phyloP scores from a whole-genome alignment of 1,140 invertebrate genomes.

The Himalopsyche phryganea region DNA sequence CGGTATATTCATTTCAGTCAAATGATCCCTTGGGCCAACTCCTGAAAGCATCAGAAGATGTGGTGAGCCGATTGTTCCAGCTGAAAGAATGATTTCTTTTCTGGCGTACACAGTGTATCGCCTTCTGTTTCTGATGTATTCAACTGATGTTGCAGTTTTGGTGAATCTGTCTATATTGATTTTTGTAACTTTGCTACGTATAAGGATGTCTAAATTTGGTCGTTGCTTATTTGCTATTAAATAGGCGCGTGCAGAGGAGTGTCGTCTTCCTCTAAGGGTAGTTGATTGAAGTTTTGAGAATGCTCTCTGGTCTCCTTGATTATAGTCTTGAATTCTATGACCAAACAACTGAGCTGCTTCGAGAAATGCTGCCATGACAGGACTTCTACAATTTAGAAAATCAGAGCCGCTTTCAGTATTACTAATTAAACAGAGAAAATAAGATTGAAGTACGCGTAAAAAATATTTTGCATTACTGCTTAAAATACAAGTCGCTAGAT shows the following conservation, averaged over 20 bases:
- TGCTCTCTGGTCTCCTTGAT: slow-evolving; percentile 42
- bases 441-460: no score
- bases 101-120: slow-evolving; percentile 44
- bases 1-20: slow-evolving; percentile 60
- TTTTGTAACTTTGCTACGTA: slow-evolving; percentile 56
- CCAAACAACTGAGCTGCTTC: slow-evolving; percentile 55
- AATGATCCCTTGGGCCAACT: slow-evolving; percentile 59
- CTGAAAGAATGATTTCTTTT: slow-evolving; percentile 61
- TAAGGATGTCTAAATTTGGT: slow-evolving; percentile 62
- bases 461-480: no score
- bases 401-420: no score
- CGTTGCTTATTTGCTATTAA: slow-evolving; percentile 55
- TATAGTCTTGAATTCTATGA: slow-evolving; percentile 52
- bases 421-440: no score
- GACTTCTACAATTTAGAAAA: no score
- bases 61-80: slow-evolving; percentile 68
- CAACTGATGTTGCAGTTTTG: slow-evolving; percentile 62
- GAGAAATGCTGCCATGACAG: slow-evolving; percentile 51
- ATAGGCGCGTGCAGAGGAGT: slow-evolving; percentile 56
- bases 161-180: slow-evolving; percentile 58
- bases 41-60: slow-evolving; percentile 73
- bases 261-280: slow-evolving; percentile 49
- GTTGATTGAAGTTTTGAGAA: slow-evolving; percentile 61
- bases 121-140: slow-evolving; percentile 53
- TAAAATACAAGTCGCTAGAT: no score